Base-by-base conservation (phyloP, 1,140 invertebrate genomes). In the Adoxophyes honmai region DNA sequence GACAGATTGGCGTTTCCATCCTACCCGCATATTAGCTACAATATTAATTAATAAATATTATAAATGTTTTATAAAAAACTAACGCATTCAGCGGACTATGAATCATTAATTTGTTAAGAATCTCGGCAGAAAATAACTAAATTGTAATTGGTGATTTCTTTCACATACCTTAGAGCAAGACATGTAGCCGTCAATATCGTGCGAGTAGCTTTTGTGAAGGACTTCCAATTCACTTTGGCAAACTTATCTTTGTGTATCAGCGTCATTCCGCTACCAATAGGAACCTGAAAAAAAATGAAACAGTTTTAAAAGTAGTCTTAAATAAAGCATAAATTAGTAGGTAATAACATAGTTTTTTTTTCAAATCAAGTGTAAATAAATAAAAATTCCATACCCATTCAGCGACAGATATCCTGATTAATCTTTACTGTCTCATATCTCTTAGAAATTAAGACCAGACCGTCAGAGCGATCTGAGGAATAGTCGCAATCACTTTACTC, bases 161-260 rank as follows among this genome's bases (percentile, higher is more conserved):
- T 52, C 58, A 61, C 37, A 44, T 82, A 89, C 88, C 74, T 80
- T 66, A 84, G 73, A 3, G 88, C 70, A 63, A 90, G n/a, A n/a
- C n/a, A 90, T 14, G 75, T 68, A 8, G 86, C 86, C 55, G 86
- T 51, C 10, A 90, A 62, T 51, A 90, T 60, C n/a, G 83, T 80
- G 48, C 88, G 62, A 18, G 86, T 90, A 4, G 88, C 86, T 11
- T 77, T 68, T 0, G 86, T 86, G 37, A 88, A 88, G 6, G 86
- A 88, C 59, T 70, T 80, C 88, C 88, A 89, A 55, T 89, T 87
- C 0, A 89, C 76, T 70, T 84, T 85, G 18, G 64, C 73, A 59
- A 68, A 88, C 59, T 85, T 79, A 33, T 86, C 81, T 55, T 62
- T 75, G 52, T 78, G 82, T 57, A 86, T 78, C 39, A 80, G 52